Conservation (phyloP, 2,113 vertebrate genomes). For the Sphaerodactylus townsendi region DNA sequence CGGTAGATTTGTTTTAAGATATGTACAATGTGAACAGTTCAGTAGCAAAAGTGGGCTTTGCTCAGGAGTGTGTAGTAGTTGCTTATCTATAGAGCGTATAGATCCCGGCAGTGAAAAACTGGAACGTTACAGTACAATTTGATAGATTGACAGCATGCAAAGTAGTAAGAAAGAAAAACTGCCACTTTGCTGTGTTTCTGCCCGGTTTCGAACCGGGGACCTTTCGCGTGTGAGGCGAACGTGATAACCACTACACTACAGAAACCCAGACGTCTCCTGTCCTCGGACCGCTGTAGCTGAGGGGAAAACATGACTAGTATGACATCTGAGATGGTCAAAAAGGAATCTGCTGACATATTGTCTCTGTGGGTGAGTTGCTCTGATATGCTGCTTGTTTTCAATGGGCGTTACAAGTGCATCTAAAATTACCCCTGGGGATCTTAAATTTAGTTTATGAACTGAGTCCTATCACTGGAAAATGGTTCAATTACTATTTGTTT, state of each 20-base stretch:
- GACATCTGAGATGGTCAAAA: neutral
- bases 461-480: neutral
- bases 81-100: no score
- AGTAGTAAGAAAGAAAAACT: neutral
- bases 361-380: neutral
- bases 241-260: slow-evolving; percentile 20
- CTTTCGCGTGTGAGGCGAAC: slow-evolving; percentile 12
- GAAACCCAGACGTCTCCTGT: accelerated
- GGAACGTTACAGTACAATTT: neutral
- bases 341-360: neutral
- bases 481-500: neutral
- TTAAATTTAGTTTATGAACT: no score
- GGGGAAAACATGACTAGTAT: neutral
- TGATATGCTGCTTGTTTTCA: neutral
- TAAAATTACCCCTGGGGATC: no score
- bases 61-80: no score
- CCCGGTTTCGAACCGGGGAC: slow-evolving; percentile 14
- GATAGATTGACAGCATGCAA: no score
- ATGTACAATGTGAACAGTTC: no score
- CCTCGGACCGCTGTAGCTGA: neutral
- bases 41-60: no score
- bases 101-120: neutral
- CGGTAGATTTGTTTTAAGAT: neutral
- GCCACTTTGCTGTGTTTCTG: neutral
- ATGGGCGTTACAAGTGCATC: neutral